Evolutionary conservation across 2,888 invertebrate species (phyloP), one percentile per base, ranked within the genome.

Genomic region (Camptogramma bilineatum): DNA sequence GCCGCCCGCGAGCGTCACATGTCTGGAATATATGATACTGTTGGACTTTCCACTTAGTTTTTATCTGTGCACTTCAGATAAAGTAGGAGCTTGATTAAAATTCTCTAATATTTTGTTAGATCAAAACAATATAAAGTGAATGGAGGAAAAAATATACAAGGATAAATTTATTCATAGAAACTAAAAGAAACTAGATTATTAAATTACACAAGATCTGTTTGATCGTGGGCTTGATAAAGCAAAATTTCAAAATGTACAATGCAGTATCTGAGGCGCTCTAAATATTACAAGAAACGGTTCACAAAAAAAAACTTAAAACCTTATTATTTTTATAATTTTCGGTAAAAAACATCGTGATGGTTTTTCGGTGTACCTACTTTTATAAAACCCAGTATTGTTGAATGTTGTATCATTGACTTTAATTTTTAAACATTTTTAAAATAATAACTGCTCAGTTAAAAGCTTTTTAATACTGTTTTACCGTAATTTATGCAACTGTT

Each of bases 21-120:
- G 62, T 52, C 17, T 18, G n/a, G 52, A 56, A 57, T 62, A 21
- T 34, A 52, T 56, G 46, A 56, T 62, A 50, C 19, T 46, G 31
- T 28, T 31, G 28, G 44, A n/a, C 16, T 16, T 51, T 44, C 16
- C 34, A 46, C 46, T 47, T 28, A 31, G 5, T 46, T 50, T 54
- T 57, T 57, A 57, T 56, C 47, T 3, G 47, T 19, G 7, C 24
- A 8, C 16, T 50, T 47, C 46, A 39, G 34, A 39, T 39, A 39
- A 39, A 39, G 34, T 13, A 13, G 34, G 13, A 39, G 34, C 13
- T 39, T 39, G 34, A 39, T 39, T 39, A 39, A 39, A 13, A 39
- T 13, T 13, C 13, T 34, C 34, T 13, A 13, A 39, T 39, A 10
- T 39, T 13, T 4, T 39, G 34, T 13, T 13, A 13, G 13, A 39